Percentiles rank a stretch among this genome's conserved stretches.
These are phyloP conservation scores for Bombycilla garrulus DNA, from an alignment of 2,113 vertebrate genomes.

Conservation along the genomic window DNA sequence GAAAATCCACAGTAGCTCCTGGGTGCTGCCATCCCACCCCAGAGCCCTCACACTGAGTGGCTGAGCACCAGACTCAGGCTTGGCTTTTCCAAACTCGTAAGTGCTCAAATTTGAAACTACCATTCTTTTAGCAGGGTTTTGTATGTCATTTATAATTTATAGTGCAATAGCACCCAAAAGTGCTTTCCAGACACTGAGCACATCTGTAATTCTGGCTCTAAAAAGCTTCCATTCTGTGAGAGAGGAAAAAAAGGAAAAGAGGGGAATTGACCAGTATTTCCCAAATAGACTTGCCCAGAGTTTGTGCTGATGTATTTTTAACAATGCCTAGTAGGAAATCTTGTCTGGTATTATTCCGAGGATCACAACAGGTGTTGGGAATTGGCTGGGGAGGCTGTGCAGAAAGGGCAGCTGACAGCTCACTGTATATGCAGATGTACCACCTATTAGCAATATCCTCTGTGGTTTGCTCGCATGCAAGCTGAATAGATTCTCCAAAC, in stretches of 20 bases:
- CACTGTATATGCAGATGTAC: slow-evolving; percentile 20
- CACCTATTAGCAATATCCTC: slow-evolving; percentile 20
- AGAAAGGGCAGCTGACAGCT: slow-evolving; percentile 29
- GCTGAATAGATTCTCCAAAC: not conserved
- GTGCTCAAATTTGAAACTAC: not conserved
- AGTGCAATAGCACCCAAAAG: slow-evolving; percentile 4
- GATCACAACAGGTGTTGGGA: slow-evolving; percentile 35
- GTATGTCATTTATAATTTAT: slow-evolving; percentile 13
- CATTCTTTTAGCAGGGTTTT: not conserved
- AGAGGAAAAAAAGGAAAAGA: accelerated
- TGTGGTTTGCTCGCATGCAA: slow-evolving; percentile 29
- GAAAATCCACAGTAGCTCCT: not conserved
- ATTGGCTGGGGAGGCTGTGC: slow-evolving; percentile 37
- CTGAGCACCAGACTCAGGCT: accelerated
- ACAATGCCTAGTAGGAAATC: not conserved
- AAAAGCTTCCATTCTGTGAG: not conserved
- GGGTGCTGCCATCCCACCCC: not conserved
- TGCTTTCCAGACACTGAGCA: not conserved
- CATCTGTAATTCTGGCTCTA: not conserved
- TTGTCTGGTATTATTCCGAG: not conserved
- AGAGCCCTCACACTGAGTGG: not conserved
- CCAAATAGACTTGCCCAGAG: not conserved
- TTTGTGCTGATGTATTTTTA: slow-evolving; percentile 32
- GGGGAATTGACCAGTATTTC: not conserved
- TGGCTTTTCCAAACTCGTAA: not conserved